A percentile compares a stretch with the other conserved stretches of the same genome.
Conservation (phyloP, 2,888 invertebrate species). For the Torymus aiolomorphi region DNA sequence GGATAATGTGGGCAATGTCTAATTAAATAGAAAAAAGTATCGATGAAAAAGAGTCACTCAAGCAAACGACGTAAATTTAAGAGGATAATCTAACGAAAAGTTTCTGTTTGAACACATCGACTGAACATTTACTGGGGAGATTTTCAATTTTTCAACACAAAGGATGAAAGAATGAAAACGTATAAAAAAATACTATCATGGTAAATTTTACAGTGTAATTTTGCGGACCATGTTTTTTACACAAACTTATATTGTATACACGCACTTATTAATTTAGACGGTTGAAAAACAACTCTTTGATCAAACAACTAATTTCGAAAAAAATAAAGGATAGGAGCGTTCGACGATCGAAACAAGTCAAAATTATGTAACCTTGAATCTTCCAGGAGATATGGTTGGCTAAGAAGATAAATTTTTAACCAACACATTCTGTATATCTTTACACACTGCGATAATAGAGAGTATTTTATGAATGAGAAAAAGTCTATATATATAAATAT, state of each 20-base stretch:
- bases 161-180: slow-evolving; percentile 29
- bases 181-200: slow-evolving; percentile 47
- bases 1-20: slow-evolving; percentile 13
- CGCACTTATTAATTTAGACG: slow-evolving; percentile 53
- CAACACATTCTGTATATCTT: slow-evolving; percentile 55
- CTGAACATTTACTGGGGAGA: slow-evolving; percentile 52
- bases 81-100: slow-evolving; percentile 29
- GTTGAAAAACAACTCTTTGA: slow-evolving; percentile 34
- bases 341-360: slow-evolving; percentile 35
- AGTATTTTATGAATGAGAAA: slow-evolving; percentile 62
- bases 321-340: slow-evolving; percentile 16
- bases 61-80: slow-evolving; percentile 4
- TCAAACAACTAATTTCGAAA: slow-evolving; percentile 43
- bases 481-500: slow-evolving; percentile 57
- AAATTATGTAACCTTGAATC: slow-evolving; percentile 55
- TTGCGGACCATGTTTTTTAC: slow-evolving; percentile 65
- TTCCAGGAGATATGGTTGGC: slow-evolving; percentile 55
- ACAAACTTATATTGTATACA: slow-evolving; percentile 61
- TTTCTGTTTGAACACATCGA: slow-evolving; percentile 53
- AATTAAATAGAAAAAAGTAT: slow-evolving; percentile 14
- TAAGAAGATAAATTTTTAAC: slow-evolving; percentile 54
- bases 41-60: slow-evolving; percentile 24
- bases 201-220: slow-evolving; percentile 62
- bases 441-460: slow-evolving; percentile 57
- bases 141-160: slow-evolving; percentile 53